Conservation (phyloP, 2,797 vertebrate species). For the Acanthurus tractus region DNA sequence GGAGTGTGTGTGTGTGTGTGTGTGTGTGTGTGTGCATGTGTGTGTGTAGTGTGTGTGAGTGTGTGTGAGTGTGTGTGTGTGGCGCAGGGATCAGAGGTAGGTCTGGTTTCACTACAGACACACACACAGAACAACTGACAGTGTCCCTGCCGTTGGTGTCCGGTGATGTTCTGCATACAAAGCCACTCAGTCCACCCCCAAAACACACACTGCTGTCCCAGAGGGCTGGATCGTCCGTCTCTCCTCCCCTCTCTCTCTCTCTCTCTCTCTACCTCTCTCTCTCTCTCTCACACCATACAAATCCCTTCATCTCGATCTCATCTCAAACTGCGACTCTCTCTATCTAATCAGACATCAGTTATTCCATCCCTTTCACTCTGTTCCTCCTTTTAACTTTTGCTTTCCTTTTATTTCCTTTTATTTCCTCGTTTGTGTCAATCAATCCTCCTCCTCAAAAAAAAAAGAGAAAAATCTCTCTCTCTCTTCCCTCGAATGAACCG, state of each 20-base stretch:
- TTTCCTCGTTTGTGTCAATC: constrained; percentile 26
- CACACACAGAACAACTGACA: constrained; percentile 73
- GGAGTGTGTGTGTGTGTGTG: constrained; percentile 67
- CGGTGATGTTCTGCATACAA: constrained; percentile 76
- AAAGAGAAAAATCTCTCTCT: constrained; percentile 13
- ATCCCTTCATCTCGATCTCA: constrained; percentile 62
- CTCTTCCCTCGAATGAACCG: constrained; percentile 31
- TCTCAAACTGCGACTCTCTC: constrained; percentile 32
- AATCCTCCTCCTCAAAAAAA: background rate
- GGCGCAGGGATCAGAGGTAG: constrained; percentile 70
- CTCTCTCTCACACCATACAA: constrained; percentile 46
- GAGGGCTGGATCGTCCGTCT: constrained; percentile 74
- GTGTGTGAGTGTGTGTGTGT: constrained; percentile 47
- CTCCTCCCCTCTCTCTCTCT: constrained; percentile 71
- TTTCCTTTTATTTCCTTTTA: constrained; percentile 34
- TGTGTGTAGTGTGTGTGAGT: too few relatives aligned
- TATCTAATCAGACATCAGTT: constrained; percentile 35
- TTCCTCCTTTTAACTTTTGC: constrained; percentile 7
- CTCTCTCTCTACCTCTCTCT: constrained; percentile 41
- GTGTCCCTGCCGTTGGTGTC: constrained; percentile 69
- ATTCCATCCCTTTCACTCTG: constrained; percentile 7
- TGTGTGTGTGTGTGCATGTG: background rate
- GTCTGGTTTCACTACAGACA: constrained; percentile 78
- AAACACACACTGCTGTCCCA: constrained; percentile 69
- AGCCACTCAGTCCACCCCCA: constrained; percentile 77